These are phyloP conservation scores for Phrynocephalus versicolor DNA, from an alignment of 2,113 vertebrate genomes.

Conservation along the genomic window DNA sequence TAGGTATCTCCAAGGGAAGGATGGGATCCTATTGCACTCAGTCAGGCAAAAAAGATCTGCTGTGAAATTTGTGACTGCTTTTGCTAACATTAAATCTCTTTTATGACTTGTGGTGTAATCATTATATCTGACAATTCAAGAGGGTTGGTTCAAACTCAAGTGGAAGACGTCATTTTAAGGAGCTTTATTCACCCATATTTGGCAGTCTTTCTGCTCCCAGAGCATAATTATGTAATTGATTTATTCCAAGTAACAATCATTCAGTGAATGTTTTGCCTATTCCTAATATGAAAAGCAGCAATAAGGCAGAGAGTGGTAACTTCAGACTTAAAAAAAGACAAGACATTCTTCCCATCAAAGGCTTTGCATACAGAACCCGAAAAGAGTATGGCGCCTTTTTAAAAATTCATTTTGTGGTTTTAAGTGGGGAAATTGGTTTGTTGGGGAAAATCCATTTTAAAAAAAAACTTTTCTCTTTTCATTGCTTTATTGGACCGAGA, in stretches of 20 bases:
- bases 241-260: background rate
- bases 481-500: background rate
- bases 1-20: background rate
- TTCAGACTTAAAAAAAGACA: background rate
- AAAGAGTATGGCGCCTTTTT: background rate
- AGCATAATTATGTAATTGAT: constrained; percentile 2
- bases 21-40: background rate
- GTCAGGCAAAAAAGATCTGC: background rate
- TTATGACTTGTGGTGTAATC: background rate
- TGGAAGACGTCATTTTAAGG: constrained; percentile 4
- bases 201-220: background rate
- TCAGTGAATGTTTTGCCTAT: background rate
- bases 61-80: background rate
- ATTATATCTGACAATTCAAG: background rate
- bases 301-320: background rate
- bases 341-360: background rate
- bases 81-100: background rate
- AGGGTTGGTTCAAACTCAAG: background rate
- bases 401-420: background rate
- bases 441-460: background rate
- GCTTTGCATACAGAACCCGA: background rate
- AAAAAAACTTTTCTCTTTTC: background rate
- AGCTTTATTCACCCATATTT: background rate
- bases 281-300: background rate
- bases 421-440: background rate